Evolutionary conservation across 2,888 invertebrate species (phyloP).

Genomic region (Papilio protenor): DNA sequence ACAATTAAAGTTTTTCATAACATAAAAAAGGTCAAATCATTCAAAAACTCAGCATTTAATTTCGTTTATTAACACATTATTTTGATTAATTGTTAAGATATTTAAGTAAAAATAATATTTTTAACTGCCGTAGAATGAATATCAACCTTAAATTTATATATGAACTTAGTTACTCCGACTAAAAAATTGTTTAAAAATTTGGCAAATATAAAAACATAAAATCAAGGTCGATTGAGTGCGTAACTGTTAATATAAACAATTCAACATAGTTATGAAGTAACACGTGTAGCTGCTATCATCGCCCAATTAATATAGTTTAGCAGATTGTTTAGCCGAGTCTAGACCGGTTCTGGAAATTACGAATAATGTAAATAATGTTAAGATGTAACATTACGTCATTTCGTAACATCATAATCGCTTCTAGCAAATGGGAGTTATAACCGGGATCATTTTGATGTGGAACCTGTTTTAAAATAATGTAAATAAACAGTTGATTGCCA

Average conservation of each 20-base stretch:
- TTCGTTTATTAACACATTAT: not conserved
- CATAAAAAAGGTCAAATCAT: not conserved
- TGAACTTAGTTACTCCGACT: not conserved
- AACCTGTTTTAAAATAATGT: not conserved
- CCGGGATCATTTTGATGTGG: not conserved
- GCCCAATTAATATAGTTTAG: slow-evolving; percentile 30
- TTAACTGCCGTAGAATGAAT: not conserved
- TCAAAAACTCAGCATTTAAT: not conserved
- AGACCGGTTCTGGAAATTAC: slow-evolving; percentile 52
- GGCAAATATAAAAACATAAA: slow-evolving; percentile 2
- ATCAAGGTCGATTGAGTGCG: slow-evolving; percentile 28
- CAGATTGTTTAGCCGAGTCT: slow-evolving; percentile 45
- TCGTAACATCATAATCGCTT: not conserved
- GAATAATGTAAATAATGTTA: slow-evolving; percentile 46
- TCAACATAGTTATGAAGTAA: slow-evolving; percentile 33
- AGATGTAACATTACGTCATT: slow-evolving; percentile 39
- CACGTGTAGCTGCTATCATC: slow-evolving; percentile 41
- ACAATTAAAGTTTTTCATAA: not conserved
- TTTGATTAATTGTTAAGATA: not conserved
- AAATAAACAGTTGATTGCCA: too few species aligned
- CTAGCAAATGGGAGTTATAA: not conserved
- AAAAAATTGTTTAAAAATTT: not conserved
- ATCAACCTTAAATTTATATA: not conserved
- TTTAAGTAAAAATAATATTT: not conserved
- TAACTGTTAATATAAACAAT: slow-evolving; percentile 33